Percentiles rank a stretch among this genome's conserved stretches.
Evolutionary conservation across 1,140 invertebrate species (phyloP).

Genomic region (Drosophila prosaltans): DNA sequence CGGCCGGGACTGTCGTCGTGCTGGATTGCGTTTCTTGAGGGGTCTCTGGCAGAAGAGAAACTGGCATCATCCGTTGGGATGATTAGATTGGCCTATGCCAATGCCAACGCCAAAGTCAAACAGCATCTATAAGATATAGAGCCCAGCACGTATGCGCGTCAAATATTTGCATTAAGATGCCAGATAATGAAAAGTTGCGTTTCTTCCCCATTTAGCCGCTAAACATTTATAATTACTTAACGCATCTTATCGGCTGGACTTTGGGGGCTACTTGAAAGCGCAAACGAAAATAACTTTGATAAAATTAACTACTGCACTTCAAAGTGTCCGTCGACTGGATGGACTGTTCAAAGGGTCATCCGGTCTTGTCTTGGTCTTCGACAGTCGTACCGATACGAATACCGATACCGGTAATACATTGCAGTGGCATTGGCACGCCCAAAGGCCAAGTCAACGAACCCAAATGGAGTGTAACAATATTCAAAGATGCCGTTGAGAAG

Average conservation of each 20-base stretch:
- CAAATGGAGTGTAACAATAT: constrained; percentile 77
- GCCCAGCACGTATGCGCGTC: constrained; percentile 67
- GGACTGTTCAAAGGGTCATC: constrained; percentile 24
- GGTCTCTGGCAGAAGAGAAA: constrained; percentile 46
- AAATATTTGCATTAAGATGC: constrained; percentile 81
- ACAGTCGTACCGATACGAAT: too few relatives aligned
- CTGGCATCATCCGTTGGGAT: constrained; percentile 45
- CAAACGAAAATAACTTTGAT: constrained; percentile 72
- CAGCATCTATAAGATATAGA: constrained; percentile 48
- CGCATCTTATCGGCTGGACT: constrained; percentile 66
- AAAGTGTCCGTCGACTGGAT: constrained; percentile 59
- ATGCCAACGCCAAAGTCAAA: constrained; percentile 38
- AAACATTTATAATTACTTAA: constrained; percentile 82
- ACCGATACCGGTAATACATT: background rate
- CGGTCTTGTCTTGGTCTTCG: background rate
- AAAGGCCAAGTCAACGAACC: constrained; percentile 68
- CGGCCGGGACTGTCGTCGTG: too few relatives aligned
- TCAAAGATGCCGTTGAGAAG: constrained; percentile 74
- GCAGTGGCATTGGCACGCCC: constrained; percentile 37
- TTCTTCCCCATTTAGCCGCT: constrained; percentile 51
- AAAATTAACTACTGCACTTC: constrained; percentile 69
- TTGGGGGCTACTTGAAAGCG: constrained; percentile 57
- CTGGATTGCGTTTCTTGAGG: constrained; percentile 50
- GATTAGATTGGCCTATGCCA: constrained; percentile 66
- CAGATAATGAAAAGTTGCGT: constrained; percentile 52